These are phyloP conservation scores for Rhabdophis nuchalis DNA, from an alignment of 2,797 vertebrate genomes.

Conservation along the genomic window DNA sequence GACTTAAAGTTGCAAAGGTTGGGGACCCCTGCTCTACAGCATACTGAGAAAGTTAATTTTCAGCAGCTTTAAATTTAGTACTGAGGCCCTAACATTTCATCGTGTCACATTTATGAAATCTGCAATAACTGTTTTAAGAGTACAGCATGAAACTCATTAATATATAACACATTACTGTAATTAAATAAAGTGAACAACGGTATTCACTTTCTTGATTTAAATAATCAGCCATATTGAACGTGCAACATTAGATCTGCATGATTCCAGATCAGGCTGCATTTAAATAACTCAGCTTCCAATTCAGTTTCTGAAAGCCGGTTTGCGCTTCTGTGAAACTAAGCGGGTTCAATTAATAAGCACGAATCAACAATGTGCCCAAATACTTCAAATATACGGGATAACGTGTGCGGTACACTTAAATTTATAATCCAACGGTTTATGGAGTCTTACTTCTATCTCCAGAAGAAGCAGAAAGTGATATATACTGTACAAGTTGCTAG, in stretches of 20 bases:
- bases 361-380: neutral
- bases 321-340: neutral
- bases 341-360: neutral
- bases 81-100: neutral
- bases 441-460: neutral
- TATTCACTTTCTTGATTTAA: neutral
- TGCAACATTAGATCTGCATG: neutral
- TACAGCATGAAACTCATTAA: neutral
- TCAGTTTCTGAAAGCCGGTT: neutral
- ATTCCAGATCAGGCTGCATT: neutral
- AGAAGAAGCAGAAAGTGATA: neutral
- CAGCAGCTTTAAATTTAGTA: neutral
- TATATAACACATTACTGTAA: neutral
- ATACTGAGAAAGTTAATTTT: neutral
- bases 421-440: neutral
- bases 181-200: neutral
- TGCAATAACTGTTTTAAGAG: neutral
- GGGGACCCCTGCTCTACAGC: no score
- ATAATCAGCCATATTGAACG: neutral
- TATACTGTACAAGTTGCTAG: neutral
- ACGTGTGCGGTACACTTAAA: neutral
- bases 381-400: neutral
- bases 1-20: no score
- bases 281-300: neutral
- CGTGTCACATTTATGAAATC: conserved; percentile 9